These are phyloP conservation scores for Dynastes maya DNA, from an alignment of 2,888 invertebrate genomes.

Conservation along the genomic window DNA sequence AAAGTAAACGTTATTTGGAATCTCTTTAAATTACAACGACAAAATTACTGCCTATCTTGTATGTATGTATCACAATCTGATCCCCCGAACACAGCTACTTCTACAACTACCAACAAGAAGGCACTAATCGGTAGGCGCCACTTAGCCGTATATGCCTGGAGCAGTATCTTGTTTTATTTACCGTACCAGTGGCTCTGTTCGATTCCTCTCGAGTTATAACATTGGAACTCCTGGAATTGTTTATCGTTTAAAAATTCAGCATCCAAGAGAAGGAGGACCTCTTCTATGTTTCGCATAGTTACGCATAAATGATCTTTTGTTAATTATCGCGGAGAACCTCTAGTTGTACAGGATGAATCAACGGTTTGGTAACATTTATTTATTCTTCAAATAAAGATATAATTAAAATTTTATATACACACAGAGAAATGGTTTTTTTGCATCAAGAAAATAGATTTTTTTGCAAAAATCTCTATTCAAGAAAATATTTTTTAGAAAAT, in stretches of 20 bases:
- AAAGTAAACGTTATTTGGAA: background rate
- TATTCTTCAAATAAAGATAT: no score
- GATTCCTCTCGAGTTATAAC: constrained; percentile 49
- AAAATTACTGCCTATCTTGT: background rate
- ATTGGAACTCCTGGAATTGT: constrained; percentile 57
- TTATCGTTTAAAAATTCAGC: constrained; percentile 54
- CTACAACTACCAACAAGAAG: constrained; percentile 51
- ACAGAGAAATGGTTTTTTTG: no score
- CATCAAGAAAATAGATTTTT: no score
- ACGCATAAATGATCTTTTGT: no score
- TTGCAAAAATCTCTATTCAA: no score
- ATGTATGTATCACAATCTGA: constrained; percentile 59
- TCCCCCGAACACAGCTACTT: constrained; percentile 52
- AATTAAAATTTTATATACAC: no score
- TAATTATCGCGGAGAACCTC: constrained; percentile 8
- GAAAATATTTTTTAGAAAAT: no score
- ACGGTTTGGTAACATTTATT: no score
- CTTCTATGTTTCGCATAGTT: constrained; percentile 20
- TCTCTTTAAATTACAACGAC: background rate
- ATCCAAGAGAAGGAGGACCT: constrained; percentile 25
- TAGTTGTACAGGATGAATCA: background rate
- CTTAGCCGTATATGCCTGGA: constrained; percentile 63
- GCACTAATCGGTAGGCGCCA: constrained; percentile 67
- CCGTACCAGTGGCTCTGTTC: constrained; percentile 20
- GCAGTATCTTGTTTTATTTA: constrained; percentile 57